These are phyloP conservation scores for Catagonus wagneri DNA, from an alignment of 2,113 vertebrate genomes.

Conservation along the genomic window DNA sequence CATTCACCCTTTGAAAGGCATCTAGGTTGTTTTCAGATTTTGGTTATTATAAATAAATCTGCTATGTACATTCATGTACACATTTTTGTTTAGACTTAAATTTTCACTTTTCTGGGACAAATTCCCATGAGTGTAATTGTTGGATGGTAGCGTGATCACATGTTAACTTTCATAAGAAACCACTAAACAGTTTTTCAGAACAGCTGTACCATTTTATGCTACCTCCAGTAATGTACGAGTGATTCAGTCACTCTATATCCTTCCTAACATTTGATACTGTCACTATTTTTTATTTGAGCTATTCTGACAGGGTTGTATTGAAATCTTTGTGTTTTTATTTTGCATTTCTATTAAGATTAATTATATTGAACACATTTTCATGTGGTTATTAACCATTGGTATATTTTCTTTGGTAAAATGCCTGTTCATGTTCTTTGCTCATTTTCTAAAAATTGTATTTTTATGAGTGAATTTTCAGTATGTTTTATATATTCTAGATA, in stretches of 20 bases:
- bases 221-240: not conserved
- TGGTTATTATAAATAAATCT: not conserved
- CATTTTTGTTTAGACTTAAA: not conserved
- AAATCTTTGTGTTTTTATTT: not conserved
- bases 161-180: not conserved
- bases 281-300: not conserved
- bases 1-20: not conserved
- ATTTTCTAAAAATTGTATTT: not conserved
- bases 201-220: not conserved
- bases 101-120: not conserved
- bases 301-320: not conserved
- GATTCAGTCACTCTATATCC: not conserved
- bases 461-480: not conserved
- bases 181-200: not conserved
- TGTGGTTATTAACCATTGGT: not conserved
- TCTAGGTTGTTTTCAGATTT: not conserved
- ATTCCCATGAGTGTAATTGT: not conserved
- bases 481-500: not conserved
- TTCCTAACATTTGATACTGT: not conserved
- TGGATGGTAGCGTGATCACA: not conserved
- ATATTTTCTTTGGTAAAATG: not conserved
- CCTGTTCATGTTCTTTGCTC: not conserved
- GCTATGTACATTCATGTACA: not conserved
- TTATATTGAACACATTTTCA: not conserved
- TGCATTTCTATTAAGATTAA: constrained; percentile 1